A percentile compares a stretch with the other conserved stretches of the same genome.
These are phyloP conservation scores for Paratilapia polleni DNA, from an alignment of 2,113 vertebrate genomes.

Conservation along the genomic window DNA sequence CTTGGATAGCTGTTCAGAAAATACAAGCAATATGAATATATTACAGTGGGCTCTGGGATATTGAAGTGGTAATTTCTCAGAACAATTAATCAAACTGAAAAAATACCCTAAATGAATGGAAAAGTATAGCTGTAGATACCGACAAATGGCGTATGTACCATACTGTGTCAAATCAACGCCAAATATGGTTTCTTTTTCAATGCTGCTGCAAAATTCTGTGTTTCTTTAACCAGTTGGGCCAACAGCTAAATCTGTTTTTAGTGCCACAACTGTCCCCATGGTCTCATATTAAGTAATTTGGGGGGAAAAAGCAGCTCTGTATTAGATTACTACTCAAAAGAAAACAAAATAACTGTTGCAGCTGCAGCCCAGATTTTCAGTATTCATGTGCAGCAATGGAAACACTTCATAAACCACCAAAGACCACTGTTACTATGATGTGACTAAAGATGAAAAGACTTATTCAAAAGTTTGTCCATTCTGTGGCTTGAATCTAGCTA, in stretches of 20 bases:
- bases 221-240: not conserved
- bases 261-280: not conserved
- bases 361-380: slow-evolving; percentile 1
- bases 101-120: not conserved
- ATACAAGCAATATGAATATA: not conserved
- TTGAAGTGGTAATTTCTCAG: not conserved
- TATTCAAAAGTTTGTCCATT: not conserved
- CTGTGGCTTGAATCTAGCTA: not conserved
- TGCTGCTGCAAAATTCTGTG: not conserved
- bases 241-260: not conserved
- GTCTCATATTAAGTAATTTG: not conserved
- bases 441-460: not conserved
- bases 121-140: not conserved
- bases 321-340: not conserved
- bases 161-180: not conserved
- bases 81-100: not conserved
- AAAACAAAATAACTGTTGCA: not conserved
- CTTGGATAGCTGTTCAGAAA: not conserved
- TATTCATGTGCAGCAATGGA: not conserved
- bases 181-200: not conserved
- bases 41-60: not conserved
- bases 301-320: not conserved
- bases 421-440: not conserved
- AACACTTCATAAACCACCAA: not conserved
- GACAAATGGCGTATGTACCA: not conserved